Percentiles rank a stretch among this genome's conserved stretches.
Evolutionary conservation across 2,888 invertebrate species (phyloP).

Genomic region (Onchidella celtica): DNA sequence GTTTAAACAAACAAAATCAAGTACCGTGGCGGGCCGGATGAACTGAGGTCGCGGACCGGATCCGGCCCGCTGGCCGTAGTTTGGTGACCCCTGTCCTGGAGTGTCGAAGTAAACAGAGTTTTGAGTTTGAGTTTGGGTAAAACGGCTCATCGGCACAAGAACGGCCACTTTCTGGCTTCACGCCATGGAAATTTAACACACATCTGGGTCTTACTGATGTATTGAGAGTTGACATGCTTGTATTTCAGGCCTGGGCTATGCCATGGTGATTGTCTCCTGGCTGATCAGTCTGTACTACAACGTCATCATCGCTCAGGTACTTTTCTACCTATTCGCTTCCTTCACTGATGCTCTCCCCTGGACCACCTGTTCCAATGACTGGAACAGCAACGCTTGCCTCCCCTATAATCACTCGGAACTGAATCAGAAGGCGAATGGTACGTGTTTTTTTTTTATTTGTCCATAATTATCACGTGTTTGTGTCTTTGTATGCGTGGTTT

Average conservation of each 20-base stretch:
- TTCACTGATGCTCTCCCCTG: constrained; percentile 78
- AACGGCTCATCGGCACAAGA: no score
- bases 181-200: not conserved
- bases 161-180: not conserved
- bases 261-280: constrained; percentile 77
- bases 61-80: no score
- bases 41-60: no score
- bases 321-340: constrained; percentile 78
- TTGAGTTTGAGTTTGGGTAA: no score
- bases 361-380: constrained; percentile 76
- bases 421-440: constrained; percentile 8
- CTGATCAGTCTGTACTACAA: constrained; percentile 79
- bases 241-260: constrained; percentile 76
- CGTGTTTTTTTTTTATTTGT: not conserved
- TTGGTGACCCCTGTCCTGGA: no score
- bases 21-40: no score
- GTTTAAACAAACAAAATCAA: no score
- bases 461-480: no score
- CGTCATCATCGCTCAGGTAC: constrained; percentile 78
- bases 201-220: not conserved
- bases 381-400: constrained; percentile 79
- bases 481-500: no score
- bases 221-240: not conserved
- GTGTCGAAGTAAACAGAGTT: no score
- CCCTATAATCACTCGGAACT: not conserved